Evolutionary conservation across 2,797 vertebrate species (phyloP), one percentile per base, ranked within the genome.

Genomic region (Myripristis jacobus): DNA sequence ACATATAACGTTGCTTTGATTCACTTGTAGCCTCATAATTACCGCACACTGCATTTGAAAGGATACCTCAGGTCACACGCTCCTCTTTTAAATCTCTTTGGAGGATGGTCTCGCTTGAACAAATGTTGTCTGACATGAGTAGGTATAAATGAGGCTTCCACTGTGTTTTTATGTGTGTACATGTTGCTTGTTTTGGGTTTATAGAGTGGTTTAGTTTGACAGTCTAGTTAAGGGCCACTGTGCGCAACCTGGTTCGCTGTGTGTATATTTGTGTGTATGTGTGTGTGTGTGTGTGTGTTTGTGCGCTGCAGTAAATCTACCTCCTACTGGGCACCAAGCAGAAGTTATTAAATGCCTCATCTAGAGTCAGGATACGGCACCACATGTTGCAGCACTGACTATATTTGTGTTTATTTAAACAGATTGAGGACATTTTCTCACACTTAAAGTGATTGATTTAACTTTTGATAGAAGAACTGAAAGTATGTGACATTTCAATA

Each of bases 1-100:
- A 50, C 63, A 82, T 77, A 55, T 76, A 64, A 79, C 61, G 18
- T 48, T 50, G 66, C 58, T 63, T 66, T 48, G 58, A 24, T 52
- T 77, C 71, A 75, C 71, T 69, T 22, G 52, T 41, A 66, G 68
- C 53, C 56, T 66, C 16, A 22, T 69, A 73, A 79, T 85, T 63
- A 64, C 27, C 3, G 27, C 6, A 29, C 57, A 73, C 38, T 25
- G 55, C 43, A 80, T 71, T 73, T 55, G 50, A 69, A 69, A 71
- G 62, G 79, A 81, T 53, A 70, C 59, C 60, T 41, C 25, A 15
- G 56, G 29, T 84, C 64, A 69, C 70, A 66, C 31, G 46, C 11
- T 64, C 79, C 62, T 51, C 43, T 57, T 62, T 65, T 38, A 57
- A 75, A 73, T 29, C 55, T 58, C 56, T 72, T 47, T 50, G 53